Base-by-base conservation (phyloP, 1,140 invertebrate species). In the Andrena cerasifolii region DNA sequence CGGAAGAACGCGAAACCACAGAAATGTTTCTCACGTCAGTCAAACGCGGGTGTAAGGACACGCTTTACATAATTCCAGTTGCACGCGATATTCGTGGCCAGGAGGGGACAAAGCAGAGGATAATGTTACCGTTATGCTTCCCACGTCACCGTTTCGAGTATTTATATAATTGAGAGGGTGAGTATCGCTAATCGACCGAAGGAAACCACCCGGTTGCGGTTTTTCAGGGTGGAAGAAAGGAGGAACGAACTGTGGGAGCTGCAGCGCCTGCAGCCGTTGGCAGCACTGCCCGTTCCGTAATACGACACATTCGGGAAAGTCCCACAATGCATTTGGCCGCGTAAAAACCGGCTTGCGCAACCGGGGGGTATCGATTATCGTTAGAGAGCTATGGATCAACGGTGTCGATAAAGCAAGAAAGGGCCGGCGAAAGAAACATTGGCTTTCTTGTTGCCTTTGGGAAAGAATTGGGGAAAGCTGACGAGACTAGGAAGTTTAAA, bases 281-380 rank as follows among this genome's bases (percentile, higher is more conserved):
- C 28, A 21, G 28, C 14, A 58, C 26, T 31, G 40, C 8, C 62
- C 45, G 59, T 78, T 82, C 74, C 58, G 80, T 74, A 67, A 79
- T 31, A 67, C 31, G 68, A 66, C 77, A 56, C 58, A 68, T 75
- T 80, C 45, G 45, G 40, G 65, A 75, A 80, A 68, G 65, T 40
- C 33, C 47, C 43, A 77, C 79, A 71, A 82, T 77, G 53, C 79
- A 77, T 71, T 81, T 82, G 33, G 24, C 47, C 71, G 33, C 33
- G 72, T 59, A 82, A 82, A 81, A 75, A 33, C 51, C 47, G 14
- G 16, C 65, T 82, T 82, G 51, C 80, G 78, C 66, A 82, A 82
- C 59, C 2, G 36, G 61, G 36, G 61, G 62, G 56, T 81, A 66
- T 82, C 79, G 80, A 81, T 82, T 81, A 81, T 81, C 65, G 58